A percentile compares a stretch with the other conserved stretches of the same genome.
phyloP scores from a whole-genome alignment of 1,140 invertebrate genomes.

The Rhopalosiphum maidis region DNA sequence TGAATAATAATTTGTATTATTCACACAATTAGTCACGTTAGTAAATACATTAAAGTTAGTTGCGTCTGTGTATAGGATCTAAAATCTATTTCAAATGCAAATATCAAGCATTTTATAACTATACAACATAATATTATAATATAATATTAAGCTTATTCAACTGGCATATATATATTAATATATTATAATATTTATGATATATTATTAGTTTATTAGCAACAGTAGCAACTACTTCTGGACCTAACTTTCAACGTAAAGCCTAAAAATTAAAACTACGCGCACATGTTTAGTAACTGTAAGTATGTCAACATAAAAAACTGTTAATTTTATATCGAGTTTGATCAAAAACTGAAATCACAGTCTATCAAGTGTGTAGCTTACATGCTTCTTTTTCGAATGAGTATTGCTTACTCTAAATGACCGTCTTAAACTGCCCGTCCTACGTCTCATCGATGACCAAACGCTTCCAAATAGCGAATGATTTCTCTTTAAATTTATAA shows the following conservation, averaged over 20 bases:
- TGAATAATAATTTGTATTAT: neutral
- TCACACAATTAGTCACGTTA: neutral
- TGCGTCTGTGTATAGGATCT: neutral
- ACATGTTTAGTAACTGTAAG: neutral
- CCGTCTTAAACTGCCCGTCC: conserved; percentile 66
- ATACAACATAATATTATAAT: neutral
- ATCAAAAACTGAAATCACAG: neutral
- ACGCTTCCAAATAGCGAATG: conserved; percentile 96
- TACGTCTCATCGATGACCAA: conserved; percentile 86
- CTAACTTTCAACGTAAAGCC: neutral
- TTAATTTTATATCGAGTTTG: neutral
- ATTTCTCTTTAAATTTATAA: conserved; percentile 77
- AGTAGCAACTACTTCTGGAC: conserved; percentile 12
- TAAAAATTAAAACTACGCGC: conserved; percentile 21
- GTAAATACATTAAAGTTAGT: neutral
- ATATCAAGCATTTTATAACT: conserved; percentile 11
- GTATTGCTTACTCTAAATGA: conserved; percentile 56
- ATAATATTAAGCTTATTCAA: conserved; percentile 16
- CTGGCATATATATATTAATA: conserved; percentile 23
- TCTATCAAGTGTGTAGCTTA: conserved; percentile 31
- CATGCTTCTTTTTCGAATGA: conserved; percentile 54
- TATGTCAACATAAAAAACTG: neutral
- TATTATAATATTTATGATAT: neutral
- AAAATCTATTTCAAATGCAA: neutral
- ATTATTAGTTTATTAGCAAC: neutral